Evolutionary conservation across 2,113 vertebrate species (phyloP).

Genomic region (Pipa parva): DNA sequence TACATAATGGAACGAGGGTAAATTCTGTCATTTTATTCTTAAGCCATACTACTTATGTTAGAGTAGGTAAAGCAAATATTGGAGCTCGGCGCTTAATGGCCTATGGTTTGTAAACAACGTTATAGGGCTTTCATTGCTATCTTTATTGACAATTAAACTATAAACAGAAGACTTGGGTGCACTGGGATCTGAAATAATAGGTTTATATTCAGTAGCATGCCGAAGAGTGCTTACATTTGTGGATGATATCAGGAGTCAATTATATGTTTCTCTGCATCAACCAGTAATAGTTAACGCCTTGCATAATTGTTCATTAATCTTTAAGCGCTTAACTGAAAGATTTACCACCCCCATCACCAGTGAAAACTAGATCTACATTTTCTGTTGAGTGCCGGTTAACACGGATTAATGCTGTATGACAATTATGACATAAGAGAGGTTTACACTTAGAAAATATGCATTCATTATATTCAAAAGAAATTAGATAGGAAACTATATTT

Average conservation of each 20-base stretch:
- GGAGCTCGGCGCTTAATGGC: slow-evolving; percentile 44
- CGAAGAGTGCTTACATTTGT: slow-evolving; percentile 7
- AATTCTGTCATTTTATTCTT: slow-evolving; percentile 57
- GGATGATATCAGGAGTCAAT: slow-evolving; percentile 31
- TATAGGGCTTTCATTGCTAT: slow-evolving; percentile 12
- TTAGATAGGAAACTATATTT: too few relatives aligned
- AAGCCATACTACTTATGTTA: slow-evolving; percentile 54
- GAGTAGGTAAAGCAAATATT: slow-evolving; percentile 59
- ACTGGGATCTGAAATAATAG: slow-evolving; percentile 21
- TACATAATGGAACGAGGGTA: slow-evolving; percentile 58
- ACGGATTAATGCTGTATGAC: too few relatives aligned
- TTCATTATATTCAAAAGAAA: too few relatives aligned
- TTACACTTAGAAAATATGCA: too few relatives aligned
- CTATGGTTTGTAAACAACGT: slow-evolving; percentile 56
- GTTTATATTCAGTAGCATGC: slow-evolving; percentile 8
- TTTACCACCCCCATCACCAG: slow-evolving; percentile 10
- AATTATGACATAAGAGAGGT: too few relatives aligned
- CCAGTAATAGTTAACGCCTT: slow-evolving; percentile 7
- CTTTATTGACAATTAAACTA: neutral
- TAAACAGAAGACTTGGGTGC: neutral
- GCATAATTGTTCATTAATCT: slow-evolving; percentile 28
- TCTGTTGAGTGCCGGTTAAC: slow-evolving; percentile 23
- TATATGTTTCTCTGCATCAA: neutral
- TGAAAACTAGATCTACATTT: neutral
- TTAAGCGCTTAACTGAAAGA: neutral